Evolutionary conservation across 2,113 vertebrate genomes (phyloP), one percentile per base, ranked within the genome.

Genomic region (Oreochromis niloticus): DNA sequence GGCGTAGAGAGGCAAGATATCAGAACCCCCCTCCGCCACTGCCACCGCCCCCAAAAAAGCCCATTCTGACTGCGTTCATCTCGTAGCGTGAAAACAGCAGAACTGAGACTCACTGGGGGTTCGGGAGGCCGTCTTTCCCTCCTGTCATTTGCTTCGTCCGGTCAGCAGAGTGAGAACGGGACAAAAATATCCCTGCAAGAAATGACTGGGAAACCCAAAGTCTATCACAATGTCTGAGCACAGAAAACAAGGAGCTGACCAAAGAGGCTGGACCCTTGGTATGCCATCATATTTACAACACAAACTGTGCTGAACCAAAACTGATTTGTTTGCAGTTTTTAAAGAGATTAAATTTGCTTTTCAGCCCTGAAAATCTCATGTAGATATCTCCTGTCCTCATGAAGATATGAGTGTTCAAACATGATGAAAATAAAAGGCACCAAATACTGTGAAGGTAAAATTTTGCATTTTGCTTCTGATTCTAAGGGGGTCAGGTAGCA

Each of bases 301-400:
- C 61, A n/a, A 30, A 57, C 56, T 57, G 19, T 66, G 34, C 34
- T 63, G 32, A 63, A 66, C 4, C 61, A 66, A 39, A n/a, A 36
- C 32, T n/a, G 32, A 12, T 7, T 36, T 63, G 32, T 63, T 63
- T 19, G 16, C 6, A 0, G 5, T 11, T 63, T 34, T 4, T 34
- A 63, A 63, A 19, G 59, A 63, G 16, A 4, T 63, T 19, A 36
- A 63, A 36, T 63, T 34, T 63, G 30, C 34, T 63, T 34, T 63
- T 11, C 59, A 63, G 59, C 30, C 5, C 59, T 63, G 59, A 63
- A 63, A 63, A 36, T 63, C 59, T 36, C 30, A 11, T 36, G 59
- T 34, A 11, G 30, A 36, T 34, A 63, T 1, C 30, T 19, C 16
- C 30, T 63, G 59, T 36, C 16, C 30, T 63, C 34, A 34, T 63